phyloP scores from a whole-genome alignment of 1,140 invertebrate species.

The Scylla paramamosain region DNA sequence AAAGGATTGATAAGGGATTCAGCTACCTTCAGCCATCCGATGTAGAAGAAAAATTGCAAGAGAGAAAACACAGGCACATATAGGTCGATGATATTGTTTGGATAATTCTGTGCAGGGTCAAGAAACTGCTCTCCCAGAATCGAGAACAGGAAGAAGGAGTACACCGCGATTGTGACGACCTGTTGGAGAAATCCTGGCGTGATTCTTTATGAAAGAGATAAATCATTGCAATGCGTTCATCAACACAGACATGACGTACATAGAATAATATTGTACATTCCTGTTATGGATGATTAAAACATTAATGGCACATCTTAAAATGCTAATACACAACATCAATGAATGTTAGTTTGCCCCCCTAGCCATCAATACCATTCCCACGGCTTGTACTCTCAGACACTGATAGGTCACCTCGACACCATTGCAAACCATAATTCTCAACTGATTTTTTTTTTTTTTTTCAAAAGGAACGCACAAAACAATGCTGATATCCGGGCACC shows the following conservation, averaged over 20 bases:
- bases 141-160: constrained; percentile 58
- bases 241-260: not conserved
- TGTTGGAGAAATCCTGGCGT: not conserved
- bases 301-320: too few relatives aligned
- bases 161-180: constrained; percentile 59
- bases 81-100: constrained; percentile 58
- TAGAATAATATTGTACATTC: not conserved
- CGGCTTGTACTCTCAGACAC: too few relatives aligned
- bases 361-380: too few relatives aligned
- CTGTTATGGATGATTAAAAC: not conserved
- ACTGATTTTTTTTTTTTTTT: too few relatives aligned
- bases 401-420: too few relatives aligned
- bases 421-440: too few relatives aligned
- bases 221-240: not conserved
- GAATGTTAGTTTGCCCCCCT: too few relatives aligned
- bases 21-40: constrained; percentile 61
- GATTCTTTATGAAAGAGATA: not conserved
- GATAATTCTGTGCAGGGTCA: constrained; percentile 26
- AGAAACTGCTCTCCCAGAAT: constrained; percentile 56
- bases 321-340: too few relatives aligned
- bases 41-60: constrained; percentile 58
- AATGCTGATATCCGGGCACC: too few relatives aligned
- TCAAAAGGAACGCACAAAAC: too few relatives aligned
- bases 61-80: constrained; percentile 56
- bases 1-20: constrained; percentile 59